A percentile compares a stretch with the other conserved stretches of the same genome.
Evolutionary conservation across 64 coral and sea anemone genomes (phyloP).

Genomic region (Trachythela sp.): DNA sequence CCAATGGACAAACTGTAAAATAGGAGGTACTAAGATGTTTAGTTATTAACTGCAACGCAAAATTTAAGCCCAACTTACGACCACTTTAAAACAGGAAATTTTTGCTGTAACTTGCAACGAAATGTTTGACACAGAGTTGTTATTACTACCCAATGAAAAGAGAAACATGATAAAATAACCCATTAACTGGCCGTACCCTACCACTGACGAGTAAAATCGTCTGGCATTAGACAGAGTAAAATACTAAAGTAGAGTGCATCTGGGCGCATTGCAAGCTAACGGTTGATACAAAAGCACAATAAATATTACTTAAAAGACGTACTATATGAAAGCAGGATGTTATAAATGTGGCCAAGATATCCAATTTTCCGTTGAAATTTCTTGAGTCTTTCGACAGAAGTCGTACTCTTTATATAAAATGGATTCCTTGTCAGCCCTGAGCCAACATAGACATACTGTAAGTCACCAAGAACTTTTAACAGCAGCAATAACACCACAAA

Average conservation of each 20-base stretch:
- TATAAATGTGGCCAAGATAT: conserved; percentile 39
- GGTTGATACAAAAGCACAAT: neutral
- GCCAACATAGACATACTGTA: conserved; percentile 69
- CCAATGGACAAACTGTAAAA: conserved; percentile 63
- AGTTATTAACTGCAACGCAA: neutral
- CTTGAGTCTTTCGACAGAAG: conserved; percentile 52
- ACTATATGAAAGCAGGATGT: conserved; percentile 69
- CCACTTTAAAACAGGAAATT: neutral
- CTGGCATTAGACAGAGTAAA: no score
- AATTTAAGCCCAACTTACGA: no score
- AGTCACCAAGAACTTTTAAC: conserved; percentile 72
- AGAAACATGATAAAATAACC: no score
- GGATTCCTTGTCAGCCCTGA: conserved; percentile 82
- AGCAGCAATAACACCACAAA: conserved; percentile 58
- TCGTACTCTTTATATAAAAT: conserved; percentile 60
- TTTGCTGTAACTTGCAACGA: neutral
- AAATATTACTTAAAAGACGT: neutral
- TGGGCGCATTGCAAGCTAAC: no score
- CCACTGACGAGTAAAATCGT: no score
- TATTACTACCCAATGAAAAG: no score
- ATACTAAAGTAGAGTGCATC: no score
- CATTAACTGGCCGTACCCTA: no score
- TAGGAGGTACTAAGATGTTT: neutral
- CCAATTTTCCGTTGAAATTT: conserved; percentile 49
- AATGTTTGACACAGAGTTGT: neutral